A percentile compares a stretch with the other conserved stretches of the same genome.
Conservation (phyloP, 1,140 invertebrate genomes). For the Drosophila ogumai region DNA sequence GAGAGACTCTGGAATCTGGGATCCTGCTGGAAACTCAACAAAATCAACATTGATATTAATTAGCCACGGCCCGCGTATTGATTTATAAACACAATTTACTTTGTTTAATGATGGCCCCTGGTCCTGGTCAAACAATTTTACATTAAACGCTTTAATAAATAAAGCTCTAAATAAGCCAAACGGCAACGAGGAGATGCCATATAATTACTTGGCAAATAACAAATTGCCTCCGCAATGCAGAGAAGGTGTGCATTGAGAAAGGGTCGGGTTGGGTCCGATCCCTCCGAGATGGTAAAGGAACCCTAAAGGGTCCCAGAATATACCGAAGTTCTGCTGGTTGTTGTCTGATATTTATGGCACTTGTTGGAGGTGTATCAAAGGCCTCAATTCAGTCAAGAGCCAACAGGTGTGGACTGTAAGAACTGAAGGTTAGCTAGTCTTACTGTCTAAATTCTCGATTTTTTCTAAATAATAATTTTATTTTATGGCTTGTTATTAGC, state of each 20-base stretch:
- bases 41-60: conserved; percentile 74
- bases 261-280: conserved; percentile 19
- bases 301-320: conserved; percentile 25
- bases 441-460: not conserved
- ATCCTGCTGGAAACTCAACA: conserved; percentile 21
- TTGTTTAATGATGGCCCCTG: conserved; percentile 70
- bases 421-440: no score
- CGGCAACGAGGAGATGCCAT: conserved; percentile 50
- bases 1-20: not conserved
- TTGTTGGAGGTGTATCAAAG: conserved; percentile 47
- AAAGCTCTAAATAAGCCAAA: conserved; percentile 77
- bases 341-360: conserved; percentile 68
- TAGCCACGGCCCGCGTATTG: conserved; percentile 49
- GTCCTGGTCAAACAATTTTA: conserved; percentile 79
- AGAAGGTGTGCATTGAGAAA: conserved; percentile 72
- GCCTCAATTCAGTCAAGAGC: not conserved
- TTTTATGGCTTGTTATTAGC: not conserved
- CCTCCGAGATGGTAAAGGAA: conserved; percentile 2
- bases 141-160: conserved; percentile 83
- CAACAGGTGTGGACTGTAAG: conserved; percentile 27
- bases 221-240: conserved; percentile 57
- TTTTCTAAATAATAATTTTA: fast-evolving
- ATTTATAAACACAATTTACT: conserved; percentile 66
- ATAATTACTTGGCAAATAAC: conserved; percentile 76
- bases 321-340: conserved; percentile 24